Evolutionary conservation across 35 echinoderm and acorn worm genomes (phyloP).

Genomic region (Apostichopus japonicus): DNA sequence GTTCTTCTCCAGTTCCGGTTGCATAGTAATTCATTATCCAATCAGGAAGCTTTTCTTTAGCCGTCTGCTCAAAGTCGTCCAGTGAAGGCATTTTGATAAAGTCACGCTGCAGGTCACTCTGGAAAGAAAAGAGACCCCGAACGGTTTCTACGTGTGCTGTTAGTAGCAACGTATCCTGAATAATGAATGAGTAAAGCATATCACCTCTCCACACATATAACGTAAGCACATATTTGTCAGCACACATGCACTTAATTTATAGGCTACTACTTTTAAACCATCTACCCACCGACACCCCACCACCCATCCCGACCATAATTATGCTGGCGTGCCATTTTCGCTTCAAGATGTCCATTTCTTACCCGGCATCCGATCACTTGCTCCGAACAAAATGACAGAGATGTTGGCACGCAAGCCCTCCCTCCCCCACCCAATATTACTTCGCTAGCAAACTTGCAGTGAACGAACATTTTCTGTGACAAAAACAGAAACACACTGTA

Average conservation of each 20-base stretch:
- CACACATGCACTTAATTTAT: no score
- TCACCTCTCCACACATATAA: no score
- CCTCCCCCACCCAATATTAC: not conserved
- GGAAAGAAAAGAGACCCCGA: not conserved
- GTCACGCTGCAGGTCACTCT: not conserved
- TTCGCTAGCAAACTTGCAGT: not conserved
- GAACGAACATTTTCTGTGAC: no score
- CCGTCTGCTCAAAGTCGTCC: slow-evolving; percentile 20
- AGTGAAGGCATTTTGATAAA: slow-evolving; percentile 28
- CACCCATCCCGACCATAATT: no score
- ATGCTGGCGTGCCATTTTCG: no score
- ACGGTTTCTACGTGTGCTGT: no score
- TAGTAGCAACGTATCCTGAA: not conserved
- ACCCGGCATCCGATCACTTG: no score
- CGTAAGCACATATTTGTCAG: no score
- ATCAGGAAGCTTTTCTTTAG: slow-evolving; percentile 6
- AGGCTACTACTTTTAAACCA: no score
- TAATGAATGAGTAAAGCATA: not conserved
- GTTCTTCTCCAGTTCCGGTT: slow-evolving; percentile 44
- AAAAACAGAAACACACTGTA: no score
- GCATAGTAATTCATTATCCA: slow-evolving; percentile 47
- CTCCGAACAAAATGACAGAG: not conserved
- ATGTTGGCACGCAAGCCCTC: not conserved
- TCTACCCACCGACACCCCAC: no score
- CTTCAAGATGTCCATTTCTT: no score